These are phyloP conservation scores for Eupithecia insigniata DNA, from an alignment of 2,888 invertebrate genomes.

Conservation along the genomic window DNA sequence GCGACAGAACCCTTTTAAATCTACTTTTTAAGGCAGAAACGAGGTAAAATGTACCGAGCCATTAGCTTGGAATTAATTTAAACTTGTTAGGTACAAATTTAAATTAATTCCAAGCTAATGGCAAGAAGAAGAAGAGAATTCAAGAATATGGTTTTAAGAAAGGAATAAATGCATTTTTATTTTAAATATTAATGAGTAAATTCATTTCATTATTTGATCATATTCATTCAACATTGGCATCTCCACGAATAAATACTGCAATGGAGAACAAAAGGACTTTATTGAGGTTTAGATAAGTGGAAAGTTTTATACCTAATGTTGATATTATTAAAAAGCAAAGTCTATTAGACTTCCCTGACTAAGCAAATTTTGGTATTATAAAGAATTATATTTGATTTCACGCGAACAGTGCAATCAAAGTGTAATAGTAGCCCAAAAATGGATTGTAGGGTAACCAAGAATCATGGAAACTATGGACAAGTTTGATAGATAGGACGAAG, in stretches of 20 bases:
- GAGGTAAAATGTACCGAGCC: slow-evolving; percentile 11
- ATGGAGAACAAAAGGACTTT: not conserved
- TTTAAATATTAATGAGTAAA: too few species aligned
- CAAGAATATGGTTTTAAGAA: not conserved
- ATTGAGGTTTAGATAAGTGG: not conserved
- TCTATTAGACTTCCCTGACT: not conserved
- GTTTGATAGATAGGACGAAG: not conserved
- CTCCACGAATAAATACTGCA: too few species aligned
- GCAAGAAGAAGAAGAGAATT: too few species aligned
- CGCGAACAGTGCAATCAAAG: not conserved
- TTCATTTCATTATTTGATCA: too few species aligned
- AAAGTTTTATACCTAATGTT: not conserved
- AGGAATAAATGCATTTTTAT: not conserved
- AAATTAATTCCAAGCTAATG: too few species aligned
- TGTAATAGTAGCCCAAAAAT: slow-evolving; percentile 2
- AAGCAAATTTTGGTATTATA: slow-evolving; percentile 6
- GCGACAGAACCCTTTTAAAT: slow-evolving; percentile 44
- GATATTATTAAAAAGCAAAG: not conserved
- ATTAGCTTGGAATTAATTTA: not conserved
- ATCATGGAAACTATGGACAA: not conserved
- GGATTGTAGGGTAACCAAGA: not conserved
- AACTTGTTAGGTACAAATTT: too few species aligned
- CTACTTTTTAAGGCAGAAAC: slow-evolving; percentile 41
- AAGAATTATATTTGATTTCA: not conserved
- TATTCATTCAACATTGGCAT: too few species aligned